phyloP scores from a whole-genome alignment of 2,113 vertebrate species.

The Pygoscelis adeliae region DNA sequence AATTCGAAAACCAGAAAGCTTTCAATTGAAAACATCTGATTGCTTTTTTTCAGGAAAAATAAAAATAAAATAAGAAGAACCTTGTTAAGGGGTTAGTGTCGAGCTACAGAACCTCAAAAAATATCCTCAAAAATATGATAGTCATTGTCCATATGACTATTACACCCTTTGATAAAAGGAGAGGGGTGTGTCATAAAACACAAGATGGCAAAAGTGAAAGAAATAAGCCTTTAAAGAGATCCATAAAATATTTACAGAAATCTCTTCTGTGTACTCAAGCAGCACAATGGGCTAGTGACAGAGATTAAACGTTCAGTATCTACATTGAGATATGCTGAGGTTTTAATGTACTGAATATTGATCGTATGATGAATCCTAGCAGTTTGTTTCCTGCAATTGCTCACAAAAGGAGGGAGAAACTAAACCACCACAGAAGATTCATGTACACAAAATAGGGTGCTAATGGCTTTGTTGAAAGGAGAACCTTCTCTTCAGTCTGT shows the following conservation, averaged over 20 bases:
- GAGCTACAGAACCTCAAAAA: background rate
- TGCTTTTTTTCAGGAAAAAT: background rate
- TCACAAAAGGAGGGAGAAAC: conserved; percentile 41
- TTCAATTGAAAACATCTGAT: background rate
- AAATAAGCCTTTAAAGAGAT: conserved; percentile 51
- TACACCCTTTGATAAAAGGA: conserved; percentile 15
- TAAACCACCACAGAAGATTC: conserved; percentile 33
- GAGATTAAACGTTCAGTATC: conserved; percentile 70
- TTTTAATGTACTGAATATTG: conserved; percentile 66
- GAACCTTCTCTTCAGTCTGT: background rate
- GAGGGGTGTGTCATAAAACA: background rate
- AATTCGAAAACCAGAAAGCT: background rate
- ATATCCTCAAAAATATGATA: background rate
- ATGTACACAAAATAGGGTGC: background rate
- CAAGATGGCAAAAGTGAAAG: conserved; percentile 34
- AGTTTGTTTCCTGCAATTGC: conserved; percentile 60
- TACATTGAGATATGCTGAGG: conserved; percentile 44
- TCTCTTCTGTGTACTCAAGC: conserved; percentile 6
- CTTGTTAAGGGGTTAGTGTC: background rate
- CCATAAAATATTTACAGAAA: conserved; percentile 75
- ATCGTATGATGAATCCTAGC: conserved; percentile 52
- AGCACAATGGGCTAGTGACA: conserved; percentile 53
- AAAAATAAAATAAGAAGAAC: background rate
- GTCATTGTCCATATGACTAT: background rate
- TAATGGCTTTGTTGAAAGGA: background rate